Percentiles rank a stretch among this genome's conserved stretches.
These are phyloP conservation scores for Vombatus ursinus DNA, from an alignment of 2,113 vertebrate genomes.

Conservation along the genomic window DNA sequence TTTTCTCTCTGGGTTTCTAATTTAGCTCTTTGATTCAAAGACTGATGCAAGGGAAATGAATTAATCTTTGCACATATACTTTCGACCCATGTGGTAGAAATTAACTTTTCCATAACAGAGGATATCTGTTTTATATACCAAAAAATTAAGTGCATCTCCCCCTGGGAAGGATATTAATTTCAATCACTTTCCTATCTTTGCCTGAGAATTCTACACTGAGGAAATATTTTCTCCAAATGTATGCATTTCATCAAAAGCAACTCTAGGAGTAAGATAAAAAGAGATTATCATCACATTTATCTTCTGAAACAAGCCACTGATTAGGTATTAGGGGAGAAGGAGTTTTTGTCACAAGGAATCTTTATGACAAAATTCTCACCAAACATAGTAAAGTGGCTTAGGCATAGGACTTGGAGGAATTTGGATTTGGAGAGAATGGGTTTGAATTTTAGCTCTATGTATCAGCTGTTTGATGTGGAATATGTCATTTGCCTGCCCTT, in stretches of 20 bases:
- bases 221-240: neutral
- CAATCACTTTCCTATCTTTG: neutral
- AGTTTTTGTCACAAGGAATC: neutral
- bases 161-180: neutral
- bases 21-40: neutral
- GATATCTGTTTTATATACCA: neutral
- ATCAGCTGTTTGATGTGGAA: neutral
- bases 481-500: neutral
- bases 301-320: neutral
- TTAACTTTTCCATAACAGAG: neutral
- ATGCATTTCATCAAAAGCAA: neutral
- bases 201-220: neutral
- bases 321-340: neutral
- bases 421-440: neutral
- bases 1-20: neutral
- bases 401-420: neutral
- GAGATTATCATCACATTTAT: neutral
- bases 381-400: neutral
- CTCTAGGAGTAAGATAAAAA: neutral
- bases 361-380: neutral
- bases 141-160: neutral
- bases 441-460: neutral
- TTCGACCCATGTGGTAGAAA: neutral
- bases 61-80: neutral
- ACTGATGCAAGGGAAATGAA: neutral